A percentile compares a stretch with the other conserved stretches of the same genome.
phyloP scores from a whole-genome alignment of 2,888 invertebrate species.

The Ptilodon capucinus region DNA sequence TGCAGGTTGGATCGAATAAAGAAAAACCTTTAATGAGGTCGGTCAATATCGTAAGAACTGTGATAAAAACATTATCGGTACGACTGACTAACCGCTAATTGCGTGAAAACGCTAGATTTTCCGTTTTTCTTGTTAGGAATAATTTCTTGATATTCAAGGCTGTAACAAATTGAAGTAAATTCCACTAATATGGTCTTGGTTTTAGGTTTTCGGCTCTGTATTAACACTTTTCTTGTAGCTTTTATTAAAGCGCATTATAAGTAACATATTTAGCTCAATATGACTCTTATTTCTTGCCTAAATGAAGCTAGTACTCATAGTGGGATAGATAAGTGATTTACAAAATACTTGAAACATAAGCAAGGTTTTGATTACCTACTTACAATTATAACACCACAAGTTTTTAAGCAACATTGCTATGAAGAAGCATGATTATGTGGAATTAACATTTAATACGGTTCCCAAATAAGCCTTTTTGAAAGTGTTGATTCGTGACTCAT shows the following conservation, averaged over 20 bases:
- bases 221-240: not conserved
- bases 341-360: no score
- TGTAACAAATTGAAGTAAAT: constrained; percentile 10
- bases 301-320: no score
- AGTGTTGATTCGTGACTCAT: constrained; percentile 41
- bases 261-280: not conserved
- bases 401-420: no score
- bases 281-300: no score
- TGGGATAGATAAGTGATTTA: no score
- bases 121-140: constrained; percentile 36
- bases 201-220: not conserved
- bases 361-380: no score
- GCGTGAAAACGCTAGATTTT: constrained; percentile 54
- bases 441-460: not conserved
- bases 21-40: constrained; percentile 67
- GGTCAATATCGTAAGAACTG: constrained; percentile 57
- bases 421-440: no score
- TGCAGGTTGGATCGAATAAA: constrained; percentile 47
- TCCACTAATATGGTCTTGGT: not conserved
- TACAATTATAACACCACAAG: no score
- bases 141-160: constrained; percentile 33
- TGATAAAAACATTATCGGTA: constrained; percentile 59
- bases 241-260: no score
- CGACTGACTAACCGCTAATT: constrained; percentile 61
- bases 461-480: constrained; percentile 7